Evolutionary conservation across 1,140 invertebrate species (phyloP).

Genomic region (Lethrus apterus): DNA sequence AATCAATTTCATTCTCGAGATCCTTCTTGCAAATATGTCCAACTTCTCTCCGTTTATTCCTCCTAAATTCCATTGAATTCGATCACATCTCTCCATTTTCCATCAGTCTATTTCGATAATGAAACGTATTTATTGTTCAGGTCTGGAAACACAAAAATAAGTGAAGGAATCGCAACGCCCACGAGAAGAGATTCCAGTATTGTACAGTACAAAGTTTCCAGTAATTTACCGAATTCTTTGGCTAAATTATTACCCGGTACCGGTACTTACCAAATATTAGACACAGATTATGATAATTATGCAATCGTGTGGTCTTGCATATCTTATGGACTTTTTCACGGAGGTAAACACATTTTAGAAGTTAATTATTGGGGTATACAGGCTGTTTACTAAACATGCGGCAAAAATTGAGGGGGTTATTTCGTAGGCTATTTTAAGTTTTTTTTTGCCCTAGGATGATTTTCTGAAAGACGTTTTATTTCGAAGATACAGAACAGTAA

Average conservation of each 20-base stretch:
- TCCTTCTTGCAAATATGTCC: no score
- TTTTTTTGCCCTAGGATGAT: no score
- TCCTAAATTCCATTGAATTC: no score
- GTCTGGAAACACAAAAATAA: constrained; percentile 42
- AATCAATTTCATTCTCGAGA: no score
- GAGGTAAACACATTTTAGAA: constrained; percentile 2
- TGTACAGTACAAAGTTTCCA: constrained; percentile 51
- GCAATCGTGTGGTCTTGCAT: constrained; percentile 65
- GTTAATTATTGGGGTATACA: no score
- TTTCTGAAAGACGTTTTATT: no score
- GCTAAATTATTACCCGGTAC: constrained; percentile 57
- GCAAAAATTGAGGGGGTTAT: no score
- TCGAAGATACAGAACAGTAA: constrained; percentile 49
- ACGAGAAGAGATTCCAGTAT: constrained; percentile 43
- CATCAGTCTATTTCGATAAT: no score
- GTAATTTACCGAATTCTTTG: constrained; percentile 53
- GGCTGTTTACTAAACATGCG: no score
- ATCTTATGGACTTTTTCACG: constrained; percentile 42
- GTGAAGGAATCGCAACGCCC: constrained; percentile 45
- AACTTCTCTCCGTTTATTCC: no score
- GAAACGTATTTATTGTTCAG: constrained; percentile 37
- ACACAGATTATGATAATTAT: constrained; percentile 63
- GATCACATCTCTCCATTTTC: no score
- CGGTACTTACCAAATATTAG: constrained; percentile 59
- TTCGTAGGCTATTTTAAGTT: no score